Base-by-base conservation (phyloP, 2,888 invertebrate genomes). In the Orchesellides sinensis region DNA sequence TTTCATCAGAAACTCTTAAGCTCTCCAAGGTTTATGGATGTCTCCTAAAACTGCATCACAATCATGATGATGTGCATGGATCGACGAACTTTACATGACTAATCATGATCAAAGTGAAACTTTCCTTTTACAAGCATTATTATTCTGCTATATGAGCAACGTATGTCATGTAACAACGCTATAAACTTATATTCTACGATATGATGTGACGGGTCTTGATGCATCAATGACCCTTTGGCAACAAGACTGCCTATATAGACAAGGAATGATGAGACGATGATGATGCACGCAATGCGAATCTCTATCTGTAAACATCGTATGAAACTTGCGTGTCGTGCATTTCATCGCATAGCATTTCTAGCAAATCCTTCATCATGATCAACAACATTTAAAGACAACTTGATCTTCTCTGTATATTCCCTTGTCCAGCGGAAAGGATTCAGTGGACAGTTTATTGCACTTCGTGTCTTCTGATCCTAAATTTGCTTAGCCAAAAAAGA, bases 31-130 rank as follows among this genome's bases (percentile, higher is more conserved):
- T n/a, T n/a, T n/a, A n/a, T n/a, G n/a, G n/a, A n/a, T n/a, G n/a
- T n/a, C n/a, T n/a, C n/a, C n/a, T n/a, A n/a, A n/a, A n/a, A n/a
- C n/a, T n/a, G n/a, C n/a, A n/a, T n/a, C n/a, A n/a, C n/a, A n/a
- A n/a, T n/a, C n/a, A n/a, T n/a, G n/a, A n/a, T n/a, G n/a, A n/a
- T n/a, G 65, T 65, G 35, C 65, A 74, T n/a, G 65, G 63, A 32
- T 65, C 74, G 25, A 6, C 35, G 65, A 63, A 65, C 70, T 65
- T 74, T 54, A 65, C 65, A 65, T 74, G 63, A 54, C 65, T 74
- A 74, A 74, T 74, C 74, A 65, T 65, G 74, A 74, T 74, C 65
- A 74, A 74, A 74, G 40, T 35, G 74, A 35, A 73, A 35, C 72
- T 61, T 59, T 45, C 17, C 45, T 14, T 72, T 40, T 40, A 10